Evolutionary conservation across 1,140 invertebrate species (phyloP), one percentile per base, ranked within the genome.

Genomic region (Euwallacea similis): DNA sequence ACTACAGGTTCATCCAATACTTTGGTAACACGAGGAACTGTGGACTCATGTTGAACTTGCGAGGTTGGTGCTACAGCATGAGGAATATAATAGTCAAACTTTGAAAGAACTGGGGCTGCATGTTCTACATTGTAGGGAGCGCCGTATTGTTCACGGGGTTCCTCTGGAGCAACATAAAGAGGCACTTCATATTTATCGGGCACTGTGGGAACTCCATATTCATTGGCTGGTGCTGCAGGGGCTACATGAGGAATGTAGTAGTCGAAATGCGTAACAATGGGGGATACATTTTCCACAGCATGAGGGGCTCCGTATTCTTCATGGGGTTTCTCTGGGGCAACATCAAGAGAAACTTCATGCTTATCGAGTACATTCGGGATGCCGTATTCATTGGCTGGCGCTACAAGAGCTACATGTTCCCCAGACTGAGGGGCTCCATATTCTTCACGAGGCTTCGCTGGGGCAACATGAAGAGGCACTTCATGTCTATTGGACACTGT

Each of bases 221-320:
- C 61, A 7, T 64, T 43, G 15, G 33, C 16, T 33, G 33, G 33
- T 7, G 7, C 11, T 46, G 7, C 7, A 46, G 44, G 44, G 7
- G 11, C 7, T 11, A 7, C 6, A 50, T 50, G 46, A 50, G 46
- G 46, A 13, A 50, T 50, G 46, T 10, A 10, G 46, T 50, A 50
- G 9, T 50, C 46, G 46, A 11, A 50, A 11, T 50, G 46, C 9
- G 46, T 50, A 11, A 11, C 9, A 0, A 7, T 13, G 2, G 56
- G 56, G 9, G 33, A 9, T 9, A 59, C 16, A 6, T 7, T 7
- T 66, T 66, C 47, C 8, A 10, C 11, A 60, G 16, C 47, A 7
- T 58, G 43, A 11, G 66, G 66, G 42, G 58, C 66, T 43, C 66
- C 66, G 41, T 67, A 67, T 59, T 67, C 66, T n/a, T 42, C 66